Evolutionary conservation across 2,797 vertebrate species (phyloP).

Genomic region (Hoplostethus atlanticus): DNA sequence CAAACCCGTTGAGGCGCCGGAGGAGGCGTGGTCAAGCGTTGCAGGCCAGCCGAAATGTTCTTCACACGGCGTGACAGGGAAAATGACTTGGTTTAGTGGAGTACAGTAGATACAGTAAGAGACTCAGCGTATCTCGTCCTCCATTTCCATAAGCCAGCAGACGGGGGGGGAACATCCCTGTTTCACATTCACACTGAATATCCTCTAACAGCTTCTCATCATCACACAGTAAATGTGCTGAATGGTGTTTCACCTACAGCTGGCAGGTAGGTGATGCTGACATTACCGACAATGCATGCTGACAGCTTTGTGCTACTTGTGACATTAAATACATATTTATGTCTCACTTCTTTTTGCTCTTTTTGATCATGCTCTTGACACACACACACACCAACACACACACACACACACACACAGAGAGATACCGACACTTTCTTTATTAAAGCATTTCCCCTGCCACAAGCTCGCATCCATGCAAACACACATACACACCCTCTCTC

Average conservation of each 20-base stretch:
- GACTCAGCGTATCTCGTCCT: background rate
- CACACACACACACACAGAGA: no score
- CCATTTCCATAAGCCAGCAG: constrained; percentile 48
- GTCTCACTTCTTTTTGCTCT: background rate
- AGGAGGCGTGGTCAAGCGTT: constrained; percentile 28
- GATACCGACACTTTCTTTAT: no score
- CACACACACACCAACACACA: no score
- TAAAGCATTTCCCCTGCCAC: no score
- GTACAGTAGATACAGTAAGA: background rate
- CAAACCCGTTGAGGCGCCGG: constrained; percentile 14
- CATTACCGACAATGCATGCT: constrained; percentile 33
- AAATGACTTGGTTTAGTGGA: background rate
- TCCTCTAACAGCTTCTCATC: constrained; percentile 28
- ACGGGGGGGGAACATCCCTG: constrained; percentile 19
- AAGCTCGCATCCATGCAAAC: no score
- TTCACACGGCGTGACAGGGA: constrained; percentile 21
- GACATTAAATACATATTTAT: constrained; percentile 36
- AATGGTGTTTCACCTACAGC: constrained; percentile 35
- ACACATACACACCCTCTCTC: no score
- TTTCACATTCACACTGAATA: constrained; percentile 25
- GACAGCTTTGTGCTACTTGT: constrained; percentile 34
- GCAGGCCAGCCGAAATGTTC: constrained; percentile 27
- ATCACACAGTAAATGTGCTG: constrained; percentile 27
- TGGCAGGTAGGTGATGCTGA: constrained; percentile 13
- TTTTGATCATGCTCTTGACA: background rate